Base-by-base conservation (phyloP, 2,888 invertebrate genomes). In the Thymelicus sylvestris region DNA sequence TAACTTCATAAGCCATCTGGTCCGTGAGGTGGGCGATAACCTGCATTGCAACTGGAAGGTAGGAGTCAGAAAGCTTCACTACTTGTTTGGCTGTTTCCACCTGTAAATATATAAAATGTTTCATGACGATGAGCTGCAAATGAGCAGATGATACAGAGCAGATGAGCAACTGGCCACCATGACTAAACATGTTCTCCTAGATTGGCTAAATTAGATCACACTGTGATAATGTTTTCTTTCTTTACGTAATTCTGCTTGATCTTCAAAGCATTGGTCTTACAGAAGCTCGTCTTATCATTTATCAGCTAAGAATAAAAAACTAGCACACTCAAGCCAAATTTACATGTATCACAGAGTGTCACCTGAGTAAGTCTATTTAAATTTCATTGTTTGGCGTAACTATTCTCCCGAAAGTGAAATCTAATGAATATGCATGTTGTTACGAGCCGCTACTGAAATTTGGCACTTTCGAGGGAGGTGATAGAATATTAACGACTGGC, bases 1-100 rank as follows among this genome's bases (percentile, higher is more conserved):
- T 82, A 6, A 79, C 76, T 65, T 95, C 95, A 80, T 91, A 95
- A 7, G 95, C 94, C 95, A 95, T 95, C 75, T 95, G 91, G 81
- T 95, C 95, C 0, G 95, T 95, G 24, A 95, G 84, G 77, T 95
- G 95, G 0, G 95, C 95, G 68, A 95, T 94, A 60, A 96, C 93
- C 83, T 96, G 96, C 96, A 96, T 96, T 0, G 95, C 94, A 0
- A 96, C 96, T 0, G 96, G 96, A 0, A 96, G 92, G 84, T 95
- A 96, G 3, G 96, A 95, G 76, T 95, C 94, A 0, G 95, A 93
- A 19, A 95, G 92, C 66, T 94, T 84, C 3, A 95, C 93, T 64
- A 92, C 87, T 72, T 91, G 92, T 73, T 95, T 85, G 0, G 84
- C 89, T 73, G 90, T 79, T 10, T 85, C 77, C 1, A 91, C 90